A percentile compares a stretch with the other conserved stretches of the same genome.
Conservation (phyloP, 1,140 invertebrate species). For the Scaptomyza montana region DNA sequence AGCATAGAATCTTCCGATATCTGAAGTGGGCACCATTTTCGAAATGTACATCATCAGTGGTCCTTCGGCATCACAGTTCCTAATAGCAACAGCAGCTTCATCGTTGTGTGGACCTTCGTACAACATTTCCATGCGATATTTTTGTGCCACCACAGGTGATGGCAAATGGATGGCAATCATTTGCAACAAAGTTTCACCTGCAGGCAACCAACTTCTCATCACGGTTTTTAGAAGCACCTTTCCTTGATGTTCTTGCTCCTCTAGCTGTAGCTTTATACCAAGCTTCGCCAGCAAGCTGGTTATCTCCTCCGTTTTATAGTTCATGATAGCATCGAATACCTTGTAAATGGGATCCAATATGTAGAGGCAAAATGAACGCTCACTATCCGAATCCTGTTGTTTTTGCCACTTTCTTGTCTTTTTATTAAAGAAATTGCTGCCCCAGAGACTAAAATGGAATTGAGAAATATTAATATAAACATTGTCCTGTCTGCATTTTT, state of each 20-base stretch:
- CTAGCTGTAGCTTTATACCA: slow-evolving; percentile 94
- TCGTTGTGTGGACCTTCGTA: slow-evolving; percentile 99
- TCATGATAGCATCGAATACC: slow-evolving; percentile 98
- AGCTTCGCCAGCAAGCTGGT: slow-evolving; percentile 93
- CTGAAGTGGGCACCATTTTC: slow-evolving; percentile 99
- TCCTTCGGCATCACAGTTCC: slow-evolving; percentile 96
- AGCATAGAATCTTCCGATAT: slow-evolving; percentile 99
- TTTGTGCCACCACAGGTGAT: slow-evolving; percentile 98
- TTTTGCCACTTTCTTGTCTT: slow-evolving; percentile 99
- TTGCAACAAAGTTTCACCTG: slow-evolving; percentile 98
- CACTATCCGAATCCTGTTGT: slow-evolving; percentile 92
- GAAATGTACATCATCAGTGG: slow-evolving; percentile 99
- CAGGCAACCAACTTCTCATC: slow-evolving; percentile 99
- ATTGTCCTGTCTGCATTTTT: neutral
- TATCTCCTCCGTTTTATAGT: slow-evolving; percentile 97
- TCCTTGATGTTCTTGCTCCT: slow-evolving; percentile 97
- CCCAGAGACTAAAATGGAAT: slow-evolving; percentile 87
- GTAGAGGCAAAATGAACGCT: slow-evolving; percentile 98
- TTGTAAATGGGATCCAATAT: slow-evolving; percentile 99
- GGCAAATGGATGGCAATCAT: slow-evolving; percentile 99
- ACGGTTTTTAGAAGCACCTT: slow-evolving; percentile 96
- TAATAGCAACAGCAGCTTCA: slow-evolving; percentile 94
- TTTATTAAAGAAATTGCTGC: slow-evolving; percentile 98
- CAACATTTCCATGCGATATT: slow-evolving; percentile 99
- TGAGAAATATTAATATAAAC: too few relatives aligned